Evolutionary conservation across 2,888 invertebrate genomes (phyloP).

Genomic region (Thera britannica): DNA sequence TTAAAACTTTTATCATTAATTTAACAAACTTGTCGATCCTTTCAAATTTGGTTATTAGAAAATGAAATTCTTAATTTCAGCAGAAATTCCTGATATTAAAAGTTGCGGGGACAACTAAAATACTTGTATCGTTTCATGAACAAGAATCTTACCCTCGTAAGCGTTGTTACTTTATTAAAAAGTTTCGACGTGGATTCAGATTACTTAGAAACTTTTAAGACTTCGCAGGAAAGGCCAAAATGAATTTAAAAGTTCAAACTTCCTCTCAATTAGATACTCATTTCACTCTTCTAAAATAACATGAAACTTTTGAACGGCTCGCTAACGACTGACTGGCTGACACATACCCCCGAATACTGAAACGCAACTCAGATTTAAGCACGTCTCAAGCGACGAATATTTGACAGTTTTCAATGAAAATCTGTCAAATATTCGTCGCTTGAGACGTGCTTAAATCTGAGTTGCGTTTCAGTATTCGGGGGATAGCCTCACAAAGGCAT

Average conservation of each 20-base stretch:
- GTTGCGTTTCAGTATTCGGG: no score
- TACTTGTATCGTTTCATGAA: conserved; percentile 52
- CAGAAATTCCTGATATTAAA: conserved; percentile 31
- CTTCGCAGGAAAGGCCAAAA: conserved; percentile 52
- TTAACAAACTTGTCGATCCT: conserved; percentile 32
- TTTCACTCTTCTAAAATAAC: not conserved
- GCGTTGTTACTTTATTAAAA: conserved; percentile 65
- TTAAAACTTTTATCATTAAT: conserved; percentile 33
- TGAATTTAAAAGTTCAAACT: conserved; percentile 55
- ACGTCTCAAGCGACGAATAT: no score
- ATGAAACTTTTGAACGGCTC: not conserved
- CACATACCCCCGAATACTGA: no score
- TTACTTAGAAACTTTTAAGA: conserved; percentile 65
- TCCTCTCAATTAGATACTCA: conserved; percentile 27
- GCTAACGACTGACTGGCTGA: no score
- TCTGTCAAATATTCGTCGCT: no score
- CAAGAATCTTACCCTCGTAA: conserved; percentile 50
- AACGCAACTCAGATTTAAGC: no score
- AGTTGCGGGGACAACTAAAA: conserved; percentile 41
- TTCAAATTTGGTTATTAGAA: conserved; percentile 31
- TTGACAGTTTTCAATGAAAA: no score
- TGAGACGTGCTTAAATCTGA: no score
- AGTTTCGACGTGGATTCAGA: conserved; percentile 66
- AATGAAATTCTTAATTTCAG: conserved; percentile 34
- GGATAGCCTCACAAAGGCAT: no score